Base-by-base conservation (phyloP, 2,113 vertebrate species). In the Paracanthobrama guichenoti region DNA sequence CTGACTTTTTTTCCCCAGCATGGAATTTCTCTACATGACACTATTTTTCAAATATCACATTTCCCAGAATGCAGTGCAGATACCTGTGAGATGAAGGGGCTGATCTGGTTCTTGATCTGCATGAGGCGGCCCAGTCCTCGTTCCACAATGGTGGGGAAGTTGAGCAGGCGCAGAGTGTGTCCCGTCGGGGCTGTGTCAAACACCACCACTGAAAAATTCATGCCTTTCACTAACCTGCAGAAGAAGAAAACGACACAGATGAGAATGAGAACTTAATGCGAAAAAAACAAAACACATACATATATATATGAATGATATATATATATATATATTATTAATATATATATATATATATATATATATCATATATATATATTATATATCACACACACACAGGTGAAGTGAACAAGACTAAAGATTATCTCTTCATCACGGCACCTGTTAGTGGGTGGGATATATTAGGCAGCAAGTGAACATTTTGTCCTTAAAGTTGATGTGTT, bases 91-190 rank as follows among this genome's bases (percentile, higher is more conserved):
- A 98, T 98, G 93, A 98, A 99, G 14, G 97, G 97, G 90, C 97
- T 99, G 93, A 99, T 99, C 92, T 98, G 97, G 91, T 98, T 98
- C 93, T 99, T 99, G 90, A 99, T 99, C 93, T 97, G 96, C 97
- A 99, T 99, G 78, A 99, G 95, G 31, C 97, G 95, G 5, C 97
- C 97, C 66, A 99, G 92, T 1, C 97, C 97, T 2, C 97, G 90
- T 92, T 99, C 97, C 84, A 98, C 97, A 0, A 99, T 98, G 85
- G 97, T 97, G 81, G 97, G 97, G 87, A 98, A 99, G 92, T 98
- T 98, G 84, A 99, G 96, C 44, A 99, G 95, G 10, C 97, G 93
- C 79, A 99, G 92, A 0, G 97, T 99, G 95, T 99, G 97, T 22
- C 97, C 97, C 0, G 97, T 98, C 35, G 97, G 97, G 0, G 97